Evolutionary conservation across 35 echinoderm and acorn worm species (phyloP).

Genomic region (Apostichopus californicus): DNA sequence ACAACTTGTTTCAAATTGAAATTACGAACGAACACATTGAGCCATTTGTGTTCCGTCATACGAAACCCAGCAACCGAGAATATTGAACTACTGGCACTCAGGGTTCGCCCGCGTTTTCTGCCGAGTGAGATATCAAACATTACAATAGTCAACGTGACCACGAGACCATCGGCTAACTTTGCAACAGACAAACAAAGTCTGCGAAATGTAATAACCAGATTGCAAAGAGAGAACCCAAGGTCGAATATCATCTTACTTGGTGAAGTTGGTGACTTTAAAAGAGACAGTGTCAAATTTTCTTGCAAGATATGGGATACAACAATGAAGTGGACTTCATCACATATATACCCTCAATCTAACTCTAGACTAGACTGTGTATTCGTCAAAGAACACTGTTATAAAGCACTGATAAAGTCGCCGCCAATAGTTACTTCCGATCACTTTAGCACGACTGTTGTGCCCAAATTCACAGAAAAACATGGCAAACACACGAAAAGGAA

Average conservation of each 20-base stretch:
- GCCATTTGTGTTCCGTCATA: too few relatives aligned
- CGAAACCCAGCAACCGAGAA: not conserved
- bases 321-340: not conserved
- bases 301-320: slow-evolving; percentile 9
- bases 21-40: too few relatives aligned
- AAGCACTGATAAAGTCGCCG: too few relatives aligned
- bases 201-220: not conserved
- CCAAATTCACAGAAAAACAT: slow-evolving; percentile 29
- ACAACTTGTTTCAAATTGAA: too few relatives aligned
- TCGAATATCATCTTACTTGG: slow-evolving; percentile 14
- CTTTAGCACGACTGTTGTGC: not conserved
- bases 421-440: not conserved
- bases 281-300: not conserved
- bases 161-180: slow-evolving; percentile 6
- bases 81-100: slow-evolving; percentile 26
- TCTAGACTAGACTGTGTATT: not conserved
- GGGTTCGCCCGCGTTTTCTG: not conserved
- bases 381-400: not conserved
- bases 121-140: slow-evolving; percentile 48
- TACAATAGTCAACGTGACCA: slow-evolving; percentile 28
- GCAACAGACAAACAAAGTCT: slow-evolving; percentile 15
- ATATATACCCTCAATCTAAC: not conserved
- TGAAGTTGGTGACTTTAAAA: not conserved
- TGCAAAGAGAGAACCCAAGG: too few relatives aligned
- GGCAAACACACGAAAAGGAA: not conserved